Evolutionary conservation across 1,140 invertebrate species (phyloP).

Genomic region (Lepidurus couesii): DNA sequence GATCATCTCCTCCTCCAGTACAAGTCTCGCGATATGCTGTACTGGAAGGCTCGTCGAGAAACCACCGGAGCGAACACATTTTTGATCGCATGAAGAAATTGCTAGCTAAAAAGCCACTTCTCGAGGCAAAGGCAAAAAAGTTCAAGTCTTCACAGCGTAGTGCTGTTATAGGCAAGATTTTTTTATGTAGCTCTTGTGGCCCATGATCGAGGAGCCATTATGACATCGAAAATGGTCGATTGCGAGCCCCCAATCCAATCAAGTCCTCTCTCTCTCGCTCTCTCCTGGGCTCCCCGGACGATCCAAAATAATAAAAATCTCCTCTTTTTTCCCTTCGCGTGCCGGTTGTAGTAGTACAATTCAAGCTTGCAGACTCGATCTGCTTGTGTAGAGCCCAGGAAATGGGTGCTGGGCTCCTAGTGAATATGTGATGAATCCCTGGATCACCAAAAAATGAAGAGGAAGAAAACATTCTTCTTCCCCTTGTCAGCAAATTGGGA

Average conservation of each 20-base stretch:
- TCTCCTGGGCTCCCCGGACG: background rate
- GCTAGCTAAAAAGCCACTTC: slow-evolving; percentile 18
- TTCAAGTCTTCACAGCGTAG: slow-evolving; percentile 16
- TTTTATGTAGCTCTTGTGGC: slow-evolving; percentile 18
- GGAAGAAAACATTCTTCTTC: background rate
- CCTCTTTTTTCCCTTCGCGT: background rate
- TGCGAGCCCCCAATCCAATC: slow-evolving; percentile 10
- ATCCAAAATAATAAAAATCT: background rate
- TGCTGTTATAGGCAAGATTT: slow-evolving; percentile 19
- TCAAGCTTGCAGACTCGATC: background rate
- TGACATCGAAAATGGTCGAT: slow-evolving; percentile 22
- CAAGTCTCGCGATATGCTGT: background rate
- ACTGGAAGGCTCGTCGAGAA: background rate
- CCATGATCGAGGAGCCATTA: slow-evolving; percentile 21
- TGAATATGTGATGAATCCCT: slow-evolving; percentile 19
- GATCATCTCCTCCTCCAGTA: slow-evolving; percentile 5
- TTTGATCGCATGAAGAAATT: slow-evolving; percentile 22
- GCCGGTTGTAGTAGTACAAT: too few relatives aligned
- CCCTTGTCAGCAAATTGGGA: slow-evolving; percentile 13
- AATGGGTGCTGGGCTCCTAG: background rate
- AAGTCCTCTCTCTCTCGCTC: background rate
- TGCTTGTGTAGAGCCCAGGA: background rate
- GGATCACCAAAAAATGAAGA: background rate
- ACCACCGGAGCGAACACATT: background rate
- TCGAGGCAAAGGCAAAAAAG: background rate